A percentile compares a stretch with the other conserved stretches of the same genome.
These are phyloP conservation scores for Calvadosia cruxmelitensis DNA, from an alignment of 30 jellyfish, hydroid and myxozoan genomes.

Conservation along the genomic window DNA sequence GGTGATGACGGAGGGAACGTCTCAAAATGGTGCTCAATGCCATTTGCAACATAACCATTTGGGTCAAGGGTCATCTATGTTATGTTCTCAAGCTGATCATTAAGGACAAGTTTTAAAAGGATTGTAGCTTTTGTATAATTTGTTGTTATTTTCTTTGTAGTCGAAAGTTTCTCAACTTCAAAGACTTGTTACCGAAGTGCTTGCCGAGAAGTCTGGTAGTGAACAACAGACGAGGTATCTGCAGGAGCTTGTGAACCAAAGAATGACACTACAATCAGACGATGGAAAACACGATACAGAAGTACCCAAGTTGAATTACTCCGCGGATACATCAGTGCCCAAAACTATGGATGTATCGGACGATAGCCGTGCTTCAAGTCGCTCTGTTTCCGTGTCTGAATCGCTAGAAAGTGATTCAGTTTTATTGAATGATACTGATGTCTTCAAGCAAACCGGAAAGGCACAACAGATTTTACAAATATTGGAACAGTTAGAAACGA, in stretches of 20 bases:
- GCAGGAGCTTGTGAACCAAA: conserved; percentile 66
- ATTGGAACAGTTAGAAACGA: conserved; percentile 81
- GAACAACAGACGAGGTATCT: conserved; percentile 65
- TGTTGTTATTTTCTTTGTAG: conserved; percentile 10
- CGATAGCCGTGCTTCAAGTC: neutral
- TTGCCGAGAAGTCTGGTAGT: conserved; percentile 62
- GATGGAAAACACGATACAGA: conserved; percentile 41
- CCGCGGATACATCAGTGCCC: conserved; percentile 23
- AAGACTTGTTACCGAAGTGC: conserved; percentile 61
- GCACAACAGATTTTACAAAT: conserved; percentile 81
- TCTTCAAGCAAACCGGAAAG: conserved; percentile 12
- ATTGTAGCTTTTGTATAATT: no score
- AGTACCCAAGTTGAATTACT: conserved; percentile 48
- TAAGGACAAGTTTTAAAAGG: no score
- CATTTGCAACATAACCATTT: neutral
- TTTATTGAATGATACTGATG: neutral
- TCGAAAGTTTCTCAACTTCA: conserved; percentile 78
- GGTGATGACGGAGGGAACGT: no score
- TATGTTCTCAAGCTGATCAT: neutral
- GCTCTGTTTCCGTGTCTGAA: neutral
- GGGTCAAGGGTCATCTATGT: neutral
- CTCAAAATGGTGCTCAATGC: no score
- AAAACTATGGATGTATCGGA: no score
- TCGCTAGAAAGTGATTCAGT: neutral
- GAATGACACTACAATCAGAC: conserved; percentile 68